These are phyloP conservation scores for Diadegma fenestrale DNA, from an alignment of 2,888 invertebrate genomes.

Conservation along the genomic window DNA sequence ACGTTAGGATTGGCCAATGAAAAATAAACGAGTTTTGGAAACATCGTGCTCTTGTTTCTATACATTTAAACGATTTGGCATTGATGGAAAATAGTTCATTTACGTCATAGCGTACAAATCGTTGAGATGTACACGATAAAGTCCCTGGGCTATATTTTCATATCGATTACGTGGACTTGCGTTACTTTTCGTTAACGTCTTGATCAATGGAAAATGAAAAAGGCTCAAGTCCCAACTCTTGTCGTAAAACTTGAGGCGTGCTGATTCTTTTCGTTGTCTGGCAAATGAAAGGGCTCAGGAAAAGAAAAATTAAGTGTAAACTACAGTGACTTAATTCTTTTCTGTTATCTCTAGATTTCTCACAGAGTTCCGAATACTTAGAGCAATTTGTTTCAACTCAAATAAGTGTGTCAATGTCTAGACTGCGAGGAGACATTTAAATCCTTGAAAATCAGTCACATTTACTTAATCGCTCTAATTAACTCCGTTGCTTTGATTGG, in stretches of 20 bases:
- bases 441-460: not conserved
- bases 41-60: conserved; percentile 30
- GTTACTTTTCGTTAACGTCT: not conserved
- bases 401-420: conserved; percentile 66
- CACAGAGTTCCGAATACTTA: not conserved
- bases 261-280: not conserved
- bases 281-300: not conserved
- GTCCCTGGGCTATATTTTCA: conserved; percentile 45
- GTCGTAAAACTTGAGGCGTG: not conserved
- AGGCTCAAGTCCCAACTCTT: not conserved
- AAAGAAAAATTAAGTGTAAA: not conserved
- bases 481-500: not conserved
- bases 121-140: conserved; percentile 19
- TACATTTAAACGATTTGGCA: conserved; percentile 58
- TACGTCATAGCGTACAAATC: conserved; percentile 2
- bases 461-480: not conserved
- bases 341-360: not conserved
- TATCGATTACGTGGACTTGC: conserved; percentile 43
- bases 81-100: conserved; percentile 54
- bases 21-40: conserved; percentile 17
- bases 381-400: conserved; percentile 37
- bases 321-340: not conserved
- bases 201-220: not conserved
- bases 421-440: conserved; percentile 35
- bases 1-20: not conserved